Base-by-base conservation (phyloP, 1,140 invertebrate species). In the Nymphalis io region DNA sequence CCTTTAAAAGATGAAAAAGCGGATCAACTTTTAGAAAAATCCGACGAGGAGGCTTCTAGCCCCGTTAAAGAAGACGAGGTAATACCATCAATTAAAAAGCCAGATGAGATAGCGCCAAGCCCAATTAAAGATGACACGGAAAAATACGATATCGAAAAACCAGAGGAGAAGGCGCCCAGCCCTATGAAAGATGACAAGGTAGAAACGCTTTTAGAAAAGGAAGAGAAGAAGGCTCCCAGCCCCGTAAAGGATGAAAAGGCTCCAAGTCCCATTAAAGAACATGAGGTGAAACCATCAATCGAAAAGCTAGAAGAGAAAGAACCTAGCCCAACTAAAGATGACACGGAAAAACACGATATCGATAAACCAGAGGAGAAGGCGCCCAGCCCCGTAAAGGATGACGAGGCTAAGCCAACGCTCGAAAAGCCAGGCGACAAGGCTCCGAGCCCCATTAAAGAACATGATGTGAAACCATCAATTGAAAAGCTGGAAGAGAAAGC, bases 101-200 rank as follows among this genome's bases (percentile, higher is more conserved):
- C n/a, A 21, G 13, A 39, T 3, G 66, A 75, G 2, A 74, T 77
- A 55, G 21, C 39, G 0, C 23, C 58, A 10, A 74, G 70, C 18
- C 73, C 70, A 3, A 3, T 53, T 0, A 70, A 73, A 15, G 44
- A 67, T 16, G 72, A 61, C 1, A 70, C 64, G 8, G 6, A 5
- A 4, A 71, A 59, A 23, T 48, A 65, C 20, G 6, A 23, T 4
- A 13, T 38, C 13, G 39, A 44, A 3, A 63, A 69, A 23, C 38
- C 33, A 1, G 59, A 68, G 3, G n/a, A 46, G 58, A 72, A 73
- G 48, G 59, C 18, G 58, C 20, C 40, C 16, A 74, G 69, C 21
- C 75, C 66, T 10, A 5, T 42, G 0, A 70, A 74, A 21, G 40
- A 64, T n/a, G 72, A 58, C 10, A 70, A 71, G 12, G 3, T 15